Percentiles rank a stretch among this genome's conserved stretches.
Conservation (phyloP, 2,113 vertebrate genomes). For the Zootoca vivipara region DNA sequence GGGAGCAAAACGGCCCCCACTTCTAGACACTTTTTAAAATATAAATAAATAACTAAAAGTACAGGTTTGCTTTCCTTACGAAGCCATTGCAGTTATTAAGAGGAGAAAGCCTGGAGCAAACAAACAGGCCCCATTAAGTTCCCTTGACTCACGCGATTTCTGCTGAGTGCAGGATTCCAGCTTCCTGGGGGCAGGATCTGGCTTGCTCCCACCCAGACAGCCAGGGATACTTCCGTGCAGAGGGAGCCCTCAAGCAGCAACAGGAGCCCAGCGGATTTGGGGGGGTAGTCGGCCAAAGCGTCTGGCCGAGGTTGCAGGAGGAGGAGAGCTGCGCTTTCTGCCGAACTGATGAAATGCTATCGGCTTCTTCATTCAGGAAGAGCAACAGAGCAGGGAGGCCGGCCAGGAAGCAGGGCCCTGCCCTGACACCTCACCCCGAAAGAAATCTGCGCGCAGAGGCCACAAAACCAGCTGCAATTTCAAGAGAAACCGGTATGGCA, state of each 20-base stretch:
- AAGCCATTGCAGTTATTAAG: accelerated
- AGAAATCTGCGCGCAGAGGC: not conserved
- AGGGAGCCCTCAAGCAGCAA: not conserved
- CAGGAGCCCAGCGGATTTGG: not conserved
- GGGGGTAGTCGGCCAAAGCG: accelerated
- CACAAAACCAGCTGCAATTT: not conserved
- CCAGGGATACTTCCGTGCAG: not conserved
- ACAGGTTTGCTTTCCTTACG: no score
- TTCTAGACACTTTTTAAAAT: no score
- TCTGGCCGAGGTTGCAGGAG: not conserved
- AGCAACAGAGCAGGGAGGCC: not conserved
- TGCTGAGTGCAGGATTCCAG: not conserved
- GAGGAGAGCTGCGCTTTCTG: not conserved
- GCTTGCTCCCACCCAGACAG: not conserved
- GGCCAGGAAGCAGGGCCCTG: not conserved
- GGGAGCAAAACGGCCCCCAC: not conserved
- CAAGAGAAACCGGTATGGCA: conserved; percentile 9
- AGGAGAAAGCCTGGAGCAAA: not conserved
- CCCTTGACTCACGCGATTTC: not conserved
- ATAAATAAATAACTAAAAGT: not conserved
- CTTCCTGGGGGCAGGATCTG: not conserved
- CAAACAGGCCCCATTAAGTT: not conserved
- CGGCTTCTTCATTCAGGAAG: not conserved
- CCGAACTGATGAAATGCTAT: not conserved
- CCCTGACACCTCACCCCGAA: conserved; percentile 19